A percentile compares a stretch with the other conserved stretches of the same genome.
phyloP scores from a whole-genome alignment of 1,140 invertebrate genomes.

The Diabrotica undecimpunctata region DNA sequence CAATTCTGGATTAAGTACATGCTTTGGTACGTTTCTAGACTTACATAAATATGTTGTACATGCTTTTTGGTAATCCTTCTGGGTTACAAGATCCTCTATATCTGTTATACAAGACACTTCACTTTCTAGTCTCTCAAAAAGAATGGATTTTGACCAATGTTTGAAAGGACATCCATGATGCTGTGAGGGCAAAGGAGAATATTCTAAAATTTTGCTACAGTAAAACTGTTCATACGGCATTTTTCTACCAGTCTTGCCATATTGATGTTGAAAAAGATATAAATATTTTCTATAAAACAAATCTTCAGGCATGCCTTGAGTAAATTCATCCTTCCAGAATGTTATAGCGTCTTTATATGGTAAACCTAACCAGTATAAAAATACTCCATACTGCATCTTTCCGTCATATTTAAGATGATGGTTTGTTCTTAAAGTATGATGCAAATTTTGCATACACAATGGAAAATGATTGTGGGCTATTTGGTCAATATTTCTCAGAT shows the following conservation, averaged over 20 bases:
- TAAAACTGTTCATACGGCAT: conserved; percentile 85
- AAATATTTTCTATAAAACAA: conserved; percentile 91
- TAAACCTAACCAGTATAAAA: conserved; percentile 72
- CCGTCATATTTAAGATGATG: conserved; percentile 88
- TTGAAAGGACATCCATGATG: conserved; percentile 91
- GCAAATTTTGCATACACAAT: conserved; percentile 73
- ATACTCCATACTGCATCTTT: conserved; percentile 87
- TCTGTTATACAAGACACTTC: conserved; percentile 53
- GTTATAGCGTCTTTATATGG: conserved; percentile 37
- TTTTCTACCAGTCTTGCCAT: conserved; percentile 90
- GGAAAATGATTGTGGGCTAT: conserved; percentile 65
- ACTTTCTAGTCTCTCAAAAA: conserved; percentile 66
- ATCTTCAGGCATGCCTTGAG: conserved; percentile 78
- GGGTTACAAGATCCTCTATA: conserved; percentile 59
- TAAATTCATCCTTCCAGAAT: conserved; percentile 90
- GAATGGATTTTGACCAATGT: conserved; percentile 65
- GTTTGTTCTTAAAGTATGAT: conserved; percentile 54
- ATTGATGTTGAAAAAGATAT: conserved; percentile 90
- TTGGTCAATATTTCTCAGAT: conserved; percentile 12
- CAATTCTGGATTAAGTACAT: not conserved
- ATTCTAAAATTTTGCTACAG: conserved; percentile 86
- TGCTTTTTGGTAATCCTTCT: conserved; percentile 73
- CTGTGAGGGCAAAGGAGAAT: conserved; percentile 69
- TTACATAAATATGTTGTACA: conserved; percentile 76
- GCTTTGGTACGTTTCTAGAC: not conserved